These are phyloP conservation scores for Triplophysa bombifrons DNA, from an alignment of 2,797 vertebrate genomes.

Conservation along the genomic window DNA sequence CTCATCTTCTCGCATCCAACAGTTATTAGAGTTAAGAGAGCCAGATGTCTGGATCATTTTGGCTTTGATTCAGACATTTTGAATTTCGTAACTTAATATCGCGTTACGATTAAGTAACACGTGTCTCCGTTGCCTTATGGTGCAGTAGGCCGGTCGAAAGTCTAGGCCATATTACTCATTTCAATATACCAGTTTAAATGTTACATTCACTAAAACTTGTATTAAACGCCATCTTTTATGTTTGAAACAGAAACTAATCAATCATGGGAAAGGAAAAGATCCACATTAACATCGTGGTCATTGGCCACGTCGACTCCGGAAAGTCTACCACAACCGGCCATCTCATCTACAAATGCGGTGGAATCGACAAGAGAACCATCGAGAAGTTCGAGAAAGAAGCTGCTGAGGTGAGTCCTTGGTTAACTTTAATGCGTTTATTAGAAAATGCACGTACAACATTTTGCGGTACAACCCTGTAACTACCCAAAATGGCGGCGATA, in stretches of 20 bases:
- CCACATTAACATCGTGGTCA: conserved; percentile 86
- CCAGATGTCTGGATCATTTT: conserved; percentile 51
- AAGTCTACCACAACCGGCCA: conserved; percentile 84
- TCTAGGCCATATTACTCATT: not conserved
- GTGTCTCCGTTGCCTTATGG: conserved; percentile 72
- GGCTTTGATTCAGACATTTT: conserved; percentile 58
- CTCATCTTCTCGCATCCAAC: conserved; percentile 16
- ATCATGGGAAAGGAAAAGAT: conserved; percentile 84
- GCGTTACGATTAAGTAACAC: conserved; percentile 76
- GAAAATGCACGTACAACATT: not conserved
- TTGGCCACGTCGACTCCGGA: conserved; percentile 86
- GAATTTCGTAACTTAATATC: conserved; percentile 69
- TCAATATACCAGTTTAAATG: not conserved
- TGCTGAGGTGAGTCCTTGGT: conserved; percentile 72
- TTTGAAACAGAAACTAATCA: conserved; percentile 69
- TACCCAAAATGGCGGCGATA: conserved; percentile 75
- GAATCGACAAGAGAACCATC: conserved; percentile 84
- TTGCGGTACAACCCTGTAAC: not conserved
- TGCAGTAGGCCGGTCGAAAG: conserved; percentile 63
- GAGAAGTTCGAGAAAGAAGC: conserved; percentile 87
- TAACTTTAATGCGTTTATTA: not conserved
- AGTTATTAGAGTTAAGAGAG: not conserved
- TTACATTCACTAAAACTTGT: not conserved
- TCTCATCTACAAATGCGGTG: conserved; percentile 84
- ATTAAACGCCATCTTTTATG: too few relatives aligned